A percentile compares a stretch with the other conserved stretches of the same genome.
Conservation (phyloP, 2,113 vertebrate genomes). For the Xyliphius kryptos region DNA sequence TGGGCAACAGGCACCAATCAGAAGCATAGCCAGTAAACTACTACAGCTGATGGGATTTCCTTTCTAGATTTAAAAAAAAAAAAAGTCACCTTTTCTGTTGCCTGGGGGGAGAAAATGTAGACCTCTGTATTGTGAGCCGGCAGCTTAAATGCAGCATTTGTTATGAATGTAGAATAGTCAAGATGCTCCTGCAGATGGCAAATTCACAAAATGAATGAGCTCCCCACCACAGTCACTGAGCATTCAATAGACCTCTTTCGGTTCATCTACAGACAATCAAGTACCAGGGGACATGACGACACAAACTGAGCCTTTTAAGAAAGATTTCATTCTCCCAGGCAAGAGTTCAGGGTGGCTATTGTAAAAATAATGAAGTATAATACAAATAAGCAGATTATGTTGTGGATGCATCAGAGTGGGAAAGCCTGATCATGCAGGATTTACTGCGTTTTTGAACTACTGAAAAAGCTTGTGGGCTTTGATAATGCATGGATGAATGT, state of each 20-base stretch:
- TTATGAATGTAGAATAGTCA: constrained; percentile 31
- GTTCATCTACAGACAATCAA: constrained; percentile 11
- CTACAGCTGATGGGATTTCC: constrained; percentile 10
- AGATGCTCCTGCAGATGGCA: constrained; percentile 45
- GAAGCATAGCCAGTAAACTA: constrained; percentile 18
- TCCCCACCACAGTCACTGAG: neutral
- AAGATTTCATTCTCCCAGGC: constrained; percentile 26
- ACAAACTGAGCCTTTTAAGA: constrained; percentile 17
- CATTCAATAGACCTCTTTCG: neutral
- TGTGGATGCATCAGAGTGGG: neutral
- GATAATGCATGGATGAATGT: constrained; percentile 20
- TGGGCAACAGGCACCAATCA: neutral
- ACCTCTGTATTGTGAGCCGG: constrained; percentile 53
- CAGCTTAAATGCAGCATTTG: constrained; percentile 35
- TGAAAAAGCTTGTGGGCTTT: constrained; percentile 10
- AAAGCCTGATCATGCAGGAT: constrained; percentile 9
- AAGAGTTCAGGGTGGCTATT: constrained; percentile 18
- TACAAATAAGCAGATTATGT: constrained; percentile 3
- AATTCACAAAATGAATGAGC: constrained; percentile 56
- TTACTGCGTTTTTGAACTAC: neutral
- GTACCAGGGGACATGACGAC: constrained; percentile 1
- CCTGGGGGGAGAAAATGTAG: constrained; percentile 52
- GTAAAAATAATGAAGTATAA: constrained; percentile 33
- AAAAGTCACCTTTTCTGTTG: constrained; percentile 27
- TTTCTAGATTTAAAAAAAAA: no score